Conservation (phyloP, 2,888 invertebrate genomes). For the Hirtodrosophila alboralis region DNA sequence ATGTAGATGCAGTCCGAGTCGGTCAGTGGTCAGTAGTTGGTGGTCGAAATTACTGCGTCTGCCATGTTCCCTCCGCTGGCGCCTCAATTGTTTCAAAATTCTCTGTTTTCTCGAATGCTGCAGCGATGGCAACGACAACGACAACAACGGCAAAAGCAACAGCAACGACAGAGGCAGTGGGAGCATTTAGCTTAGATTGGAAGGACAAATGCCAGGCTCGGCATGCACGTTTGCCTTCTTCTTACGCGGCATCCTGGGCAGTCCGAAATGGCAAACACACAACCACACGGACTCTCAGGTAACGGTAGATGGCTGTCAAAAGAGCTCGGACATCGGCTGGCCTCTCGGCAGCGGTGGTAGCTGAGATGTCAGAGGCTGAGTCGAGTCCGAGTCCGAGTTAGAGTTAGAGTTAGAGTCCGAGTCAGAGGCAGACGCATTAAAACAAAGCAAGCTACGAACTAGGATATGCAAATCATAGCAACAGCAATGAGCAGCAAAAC, state of each 20-base stretch:
- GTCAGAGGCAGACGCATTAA: conserved; percentile 66
- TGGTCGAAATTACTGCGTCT: conserved; percentile 79
- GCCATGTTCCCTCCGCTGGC: conserved; percentile 61
- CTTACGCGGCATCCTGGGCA: conserved; percentile 75
- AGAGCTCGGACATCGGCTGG: conserved; percentile 66
- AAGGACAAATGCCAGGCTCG: conserved; percentile 75
- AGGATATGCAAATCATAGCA: conserved; percentile 78
- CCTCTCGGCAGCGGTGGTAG: conserved; percentile 42
- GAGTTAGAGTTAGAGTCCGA: conserved; percentile 7
- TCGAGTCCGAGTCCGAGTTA: background rate
- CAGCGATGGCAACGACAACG: conserved; percentile 25
- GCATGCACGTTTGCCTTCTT: conserved; percentile 71
- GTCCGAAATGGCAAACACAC: conserved; percentile 33
- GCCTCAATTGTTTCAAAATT: conserved; percentile 78
- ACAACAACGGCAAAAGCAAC: conserved; percentile 8
- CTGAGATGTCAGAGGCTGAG: conserved; percentile 23
- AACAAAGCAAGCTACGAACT: conserved; percentile 75
- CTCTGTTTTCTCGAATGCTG: conserved; percentile 61
- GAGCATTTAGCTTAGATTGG: conserved; percentile 78
- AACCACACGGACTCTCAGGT: conserved; percentile 46
- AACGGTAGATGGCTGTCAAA: conserved; percentile 63
- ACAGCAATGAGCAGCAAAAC: conserved; percentile 54
- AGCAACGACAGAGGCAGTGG: conserved; percentile 49
- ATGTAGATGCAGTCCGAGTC: conserved; percentile 61
- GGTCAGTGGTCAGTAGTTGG: conserved; percentile 77